These are phyloP conservation scores for Phaethon lepturus DNA, from an alignment of 2,113 vertebrate genomes.

Conservation along the genomic window DNA sequence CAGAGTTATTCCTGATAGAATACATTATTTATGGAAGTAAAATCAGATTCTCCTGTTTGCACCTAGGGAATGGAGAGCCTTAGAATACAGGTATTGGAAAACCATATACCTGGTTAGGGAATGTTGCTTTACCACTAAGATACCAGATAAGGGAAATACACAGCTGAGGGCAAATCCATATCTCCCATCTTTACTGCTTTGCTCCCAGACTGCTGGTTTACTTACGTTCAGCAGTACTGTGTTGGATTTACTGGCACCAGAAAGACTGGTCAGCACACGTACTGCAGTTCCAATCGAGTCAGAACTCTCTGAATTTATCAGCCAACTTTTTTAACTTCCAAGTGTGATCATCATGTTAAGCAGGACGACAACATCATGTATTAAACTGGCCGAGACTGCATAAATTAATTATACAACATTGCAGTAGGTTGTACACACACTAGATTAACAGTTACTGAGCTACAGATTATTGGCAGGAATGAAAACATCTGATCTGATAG, in stretches of 20 bases:
- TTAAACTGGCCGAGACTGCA: neutral
- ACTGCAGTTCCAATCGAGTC: accelerated
- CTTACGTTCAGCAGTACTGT: neutral
- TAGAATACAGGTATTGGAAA: neutral
- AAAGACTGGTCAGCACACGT: neutral
- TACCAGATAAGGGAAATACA: neutral
- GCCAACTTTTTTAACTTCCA: neutral
- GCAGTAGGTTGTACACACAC: neutral
- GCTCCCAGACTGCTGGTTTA: neutral
- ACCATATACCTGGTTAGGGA: neutral
- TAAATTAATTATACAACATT: neutral
- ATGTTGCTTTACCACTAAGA: neutral
- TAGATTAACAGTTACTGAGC: neutral
- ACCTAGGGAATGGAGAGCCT: neutral
- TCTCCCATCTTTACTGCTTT: neutral
- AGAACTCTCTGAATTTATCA: neutral
- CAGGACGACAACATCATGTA: neutral
- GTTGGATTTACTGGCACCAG: neutral
- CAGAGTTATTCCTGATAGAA: neutral
- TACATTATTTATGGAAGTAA: neutral
- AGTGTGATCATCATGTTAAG: neutral
- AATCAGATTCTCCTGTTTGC: neutral
- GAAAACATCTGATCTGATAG: neutral
- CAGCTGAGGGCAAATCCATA: neutral
- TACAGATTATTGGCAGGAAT: neutral